These are phyloP conservation scores for Leucoma salicis DNA, from an alignment of 2,888 invertebrate species.

Conservation along the genomic window DNA sequence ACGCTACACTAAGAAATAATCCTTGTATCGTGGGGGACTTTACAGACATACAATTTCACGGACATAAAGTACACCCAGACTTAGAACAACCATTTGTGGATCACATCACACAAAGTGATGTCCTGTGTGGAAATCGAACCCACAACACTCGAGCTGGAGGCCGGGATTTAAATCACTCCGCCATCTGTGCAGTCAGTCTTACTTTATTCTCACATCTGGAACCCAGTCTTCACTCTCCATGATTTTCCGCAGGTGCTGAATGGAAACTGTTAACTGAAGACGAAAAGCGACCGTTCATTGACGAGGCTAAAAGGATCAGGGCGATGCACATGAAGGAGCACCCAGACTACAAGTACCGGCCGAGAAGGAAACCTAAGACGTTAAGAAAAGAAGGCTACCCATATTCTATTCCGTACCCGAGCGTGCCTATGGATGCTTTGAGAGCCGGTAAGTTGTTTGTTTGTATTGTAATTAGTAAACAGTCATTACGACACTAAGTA, in stretches of 20 bases:
- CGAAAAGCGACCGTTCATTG: conserved; percentile 98
- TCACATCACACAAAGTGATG: no score
- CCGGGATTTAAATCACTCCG: no score
- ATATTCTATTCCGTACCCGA: conserved; percentile 95
- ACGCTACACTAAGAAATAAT: no score
- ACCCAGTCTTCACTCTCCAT: background rate
- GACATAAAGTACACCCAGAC: no score
- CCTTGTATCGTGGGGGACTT: no score
- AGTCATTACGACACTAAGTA: no score
- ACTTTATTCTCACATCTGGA: background rate
- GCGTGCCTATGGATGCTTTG: conserved; percentile 94
- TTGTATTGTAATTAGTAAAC: no score
- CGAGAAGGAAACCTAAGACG: conserved; percentile 93
- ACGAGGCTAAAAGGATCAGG: conserved; percentile 96
- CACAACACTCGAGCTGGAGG: no score
- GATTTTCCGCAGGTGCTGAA: conserved; percentile 87
- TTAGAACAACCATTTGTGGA: no score
- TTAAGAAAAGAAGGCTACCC: conserved; percentile 94
- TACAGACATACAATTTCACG: no score
- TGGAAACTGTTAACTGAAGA: conserved; percentile 97
- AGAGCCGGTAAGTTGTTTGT: conserved; percentile 87
- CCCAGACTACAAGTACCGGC: conserved; percentile 96
- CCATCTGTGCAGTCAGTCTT: no score
- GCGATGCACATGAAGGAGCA: conserved; percentile 98
- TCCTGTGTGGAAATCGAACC: no score